Conservation (phyloP, 2,113 vertebrate species). For the Brienomyrus brachyistius region DNA sequence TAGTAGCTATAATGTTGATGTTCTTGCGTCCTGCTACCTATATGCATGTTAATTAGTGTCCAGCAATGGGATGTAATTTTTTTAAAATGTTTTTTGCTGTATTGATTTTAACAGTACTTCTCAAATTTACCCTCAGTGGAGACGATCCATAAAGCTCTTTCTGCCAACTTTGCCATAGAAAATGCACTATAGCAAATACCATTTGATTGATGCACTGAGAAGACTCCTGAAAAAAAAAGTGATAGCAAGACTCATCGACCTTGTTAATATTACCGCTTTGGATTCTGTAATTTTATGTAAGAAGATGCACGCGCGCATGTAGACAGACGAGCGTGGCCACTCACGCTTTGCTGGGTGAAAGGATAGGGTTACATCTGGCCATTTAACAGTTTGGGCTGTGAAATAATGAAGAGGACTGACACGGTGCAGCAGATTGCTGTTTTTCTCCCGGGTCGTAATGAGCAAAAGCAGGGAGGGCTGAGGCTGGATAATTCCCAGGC, state of each 20-base stretch:
- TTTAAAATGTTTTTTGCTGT: not conserved
- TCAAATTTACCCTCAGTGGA: not conserved
- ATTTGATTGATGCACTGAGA: not conserved
- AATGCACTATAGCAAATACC: not conserved
- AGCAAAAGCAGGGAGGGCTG: not conserved
- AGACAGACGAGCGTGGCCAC: not conserved
- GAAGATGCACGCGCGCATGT: not conserved
- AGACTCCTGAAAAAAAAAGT: not conserved
- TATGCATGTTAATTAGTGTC: not conserved
- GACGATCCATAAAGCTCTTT: not conserved
- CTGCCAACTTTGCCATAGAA: not conserved
- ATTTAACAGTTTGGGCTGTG: not conserved
- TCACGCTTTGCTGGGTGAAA: not conserved
- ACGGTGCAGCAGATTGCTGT: not conserved
- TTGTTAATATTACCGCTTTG: not conserved
- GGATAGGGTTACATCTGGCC: not conserved
- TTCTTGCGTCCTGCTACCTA: not conserved
- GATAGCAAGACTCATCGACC: not conserved
- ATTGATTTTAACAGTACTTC: not conserved
- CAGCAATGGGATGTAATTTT: not conserved
- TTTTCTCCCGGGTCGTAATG: not conserved
- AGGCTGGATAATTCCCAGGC: not conserved
- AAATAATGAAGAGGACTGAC: slow-evolving; percentile 1
- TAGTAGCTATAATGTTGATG: not conserved
- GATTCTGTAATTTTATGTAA: not conserved